These are phyloP conservation scores for Hyperoplus immaculatus DNA, from an alignment of 2,797 vertebrate genomes.

Conservation along the genomic window DNA sequence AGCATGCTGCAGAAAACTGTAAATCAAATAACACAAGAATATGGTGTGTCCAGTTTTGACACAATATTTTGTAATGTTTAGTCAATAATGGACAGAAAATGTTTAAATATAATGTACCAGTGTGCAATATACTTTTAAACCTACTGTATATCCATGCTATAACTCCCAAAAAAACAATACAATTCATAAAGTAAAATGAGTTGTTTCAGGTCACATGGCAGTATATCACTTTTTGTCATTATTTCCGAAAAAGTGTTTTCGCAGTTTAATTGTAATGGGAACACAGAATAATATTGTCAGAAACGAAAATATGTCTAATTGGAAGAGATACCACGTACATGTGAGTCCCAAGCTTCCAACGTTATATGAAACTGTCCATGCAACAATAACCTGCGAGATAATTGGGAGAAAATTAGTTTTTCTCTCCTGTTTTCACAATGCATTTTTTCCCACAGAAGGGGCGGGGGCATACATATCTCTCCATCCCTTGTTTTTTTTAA, in stretches of 20 bases:
- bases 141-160: not conserved
- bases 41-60: too few species aligned
- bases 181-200: slow-evolving; percentile 1
- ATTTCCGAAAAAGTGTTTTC: not conserved
- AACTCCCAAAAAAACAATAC: not conserved
- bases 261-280: not conserved
- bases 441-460: slow-evolving; percentile 63
- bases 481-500: slow-evolving; percentile 51
- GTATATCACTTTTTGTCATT: not conserved
- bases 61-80: too few species aligned
- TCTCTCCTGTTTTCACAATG: slow-evolving; percentile 61
- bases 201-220: slow-evolving; percentile 12
- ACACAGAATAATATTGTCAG: slow-evolving; percentile 27
- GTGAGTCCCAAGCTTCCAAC: slow-evolving; percentile 47
- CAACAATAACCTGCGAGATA: slow-evolving; percentile 74
- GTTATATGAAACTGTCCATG: slow-evolving; percentile 50
- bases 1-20: too few species aligned
- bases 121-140: not conserved
- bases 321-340: slow-evolving; percentile 49
- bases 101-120: slow-evolving; percentile 14
- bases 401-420: slow-evolving; percentile 80
- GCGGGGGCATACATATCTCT: slow-evolving; percentile 47
- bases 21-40: too few species aligned
- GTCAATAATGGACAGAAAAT: slow-evolving; percentile 18
- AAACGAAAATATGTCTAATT: slow-evolving; percentile 47